A percentile compares a stretch with the other conserved stretches of the same genome.
Evolutionary conservation across 2,797 vertebrate species (phyloP).

Genomic region (Semaprochilodus insignis): DNA sequence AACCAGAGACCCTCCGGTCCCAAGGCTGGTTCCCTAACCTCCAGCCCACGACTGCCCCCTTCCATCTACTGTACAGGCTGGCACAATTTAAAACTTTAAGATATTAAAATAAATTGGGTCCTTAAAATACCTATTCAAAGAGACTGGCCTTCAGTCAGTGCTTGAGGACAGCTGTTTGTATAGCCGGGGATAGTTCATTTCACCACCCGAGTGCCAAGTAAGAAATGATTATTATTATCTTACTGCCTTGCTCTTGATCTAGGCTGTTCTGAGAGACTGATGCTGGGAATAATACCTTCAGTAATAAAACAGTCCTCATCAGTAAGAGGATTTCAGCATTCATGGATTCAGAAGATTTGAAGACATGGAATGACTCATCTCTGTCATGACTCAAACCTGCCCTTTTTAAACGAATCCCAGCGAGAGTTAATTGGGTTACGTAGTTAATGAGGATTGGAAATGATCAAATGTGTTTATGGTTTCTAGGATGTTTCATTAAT

Average conservation of each 20-base stretch:
- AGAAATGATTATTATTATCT: neutral
- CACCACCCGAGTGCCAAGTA: neutral
- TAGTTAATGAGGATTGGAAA: slow-evolving; percentile 6
- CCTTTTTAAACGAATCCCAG: slow-evolving; percentile 1
- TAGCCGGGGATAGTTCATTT: neutral
- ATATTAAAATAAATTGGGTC: too few species aligned
- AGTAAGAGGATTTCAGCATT: neutral
- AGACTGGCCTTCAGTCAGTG: neutral
- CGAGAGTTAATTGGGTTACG: neutral
- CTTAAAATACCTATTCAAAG: neutral
- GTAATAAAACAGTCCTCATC: neutral
- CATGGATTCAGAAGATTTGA: neutral
- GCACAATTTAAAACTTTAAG: too few species aligned
- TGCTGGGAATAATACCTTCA: neutral
- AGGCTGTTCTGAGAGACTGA: neutral
- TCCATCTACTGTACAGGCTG: too few species aligned
- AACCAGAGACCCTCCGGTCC: too few species aligned
- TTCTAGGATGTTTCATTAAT: slow-evolving; percentile 10
- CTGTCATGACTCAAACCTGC: slow-evolving; percentile 1
- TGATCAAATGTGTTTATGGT: slow-evolving; percentile 4
- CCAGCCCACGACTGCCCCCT: too few species aligned
- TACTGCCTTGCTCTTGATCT: neutral
- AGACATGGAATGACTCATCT: neutral
- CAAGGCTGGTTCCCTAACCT: too few species aligned
- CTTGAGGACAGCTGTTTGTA: neutral